Evolutionary conservation across 2,888 invertebrate genomes (phyloP).

Genomic region (Ochropleura leucogaster): DNA sequence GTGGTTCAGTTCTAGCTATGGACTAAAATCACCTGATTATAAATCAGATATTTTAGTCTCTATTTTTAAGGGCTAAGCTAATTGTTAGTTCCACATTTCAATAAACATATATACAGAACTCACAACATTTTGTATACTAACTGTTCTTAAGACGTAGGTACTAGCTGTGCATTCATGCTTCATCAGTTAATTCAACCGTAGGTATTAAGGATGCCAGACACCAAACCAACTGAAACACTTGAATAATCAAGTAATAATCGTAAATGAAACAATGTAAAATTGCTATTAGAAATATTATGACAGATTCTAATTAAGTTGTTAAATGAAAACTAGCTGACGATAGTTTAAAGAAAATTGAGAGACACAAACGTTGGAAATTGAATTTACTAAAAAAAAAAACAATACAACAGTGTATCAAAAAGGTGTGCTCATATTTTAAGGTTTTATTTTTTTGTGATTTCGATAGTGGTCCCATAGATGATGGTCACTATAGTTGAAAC

Average conservation of each 20-base stretch:
- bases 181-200: not conserved
- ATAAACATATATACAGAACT: not conserved
- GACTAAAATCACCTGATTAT: not conserved
- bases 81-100: not conserved
- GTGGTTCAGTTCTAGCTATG: not conserved
- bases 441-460: no score
- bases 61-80: not conserved
- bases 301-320: not conserved
- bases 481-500: not conserved
- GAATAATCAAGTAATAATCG: not conserved
- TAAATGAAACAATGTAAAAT: not conserved
- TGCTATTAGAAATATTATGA: not conserved
- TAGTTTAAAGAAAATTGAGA: not conserved
- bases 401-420: no score
- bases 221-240: not conserved
- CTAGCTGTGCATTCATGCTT: not conserved
- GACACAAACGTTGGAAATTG: not conserved
- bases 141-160: not conserved
- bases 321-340: not conserved
- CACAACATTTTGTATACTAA: not conserved
- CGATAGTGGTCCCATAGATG: not conserved
- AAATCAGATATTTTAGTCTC: slow-evolving; percentile 13
- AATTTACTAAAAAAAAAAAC: not conserved
- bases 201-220: not conserved
- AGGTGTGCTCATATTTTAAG: no score